A percentile compares a stretch with the other conserved stretches of the same genome.
These are phyloP conservation scores for Microtus agrestis DNA, from an alignment of 2,797 vertebrate genomes.

Conservation along the genomic window DNA sequence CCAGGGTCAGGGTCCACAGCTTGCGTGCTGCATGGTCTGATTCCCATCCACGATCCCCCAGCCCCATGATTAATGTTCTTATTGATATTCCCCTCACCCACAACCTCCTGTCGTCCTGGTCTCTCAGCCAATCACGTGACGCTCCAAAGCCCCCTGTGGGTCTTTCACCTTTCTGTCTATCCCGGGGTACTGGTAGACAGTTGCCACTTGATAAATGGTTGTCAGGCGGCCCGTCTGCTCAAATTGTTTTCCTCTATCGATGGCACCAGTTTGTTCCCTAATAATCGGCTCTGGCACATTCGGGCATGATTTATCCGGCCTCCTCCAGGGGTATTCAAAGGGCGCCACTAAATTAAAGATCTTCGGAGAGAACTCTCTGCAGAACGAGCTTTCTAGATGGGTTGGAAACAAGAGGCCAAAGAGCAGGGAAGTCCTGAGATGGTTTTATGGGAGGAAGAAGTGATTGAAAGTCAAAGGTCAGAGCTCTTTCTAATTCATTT, in stretches of 20 bases:
- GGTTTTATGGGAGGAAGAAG: neutral
- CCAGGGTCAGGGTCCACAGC: neutral
- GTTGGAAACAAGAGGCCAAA: slow-evolving; percentile 42
- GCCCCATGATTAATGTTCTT: neutral
- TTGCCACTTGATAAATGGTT: neutral
- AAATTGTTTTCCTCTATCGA: neutral
- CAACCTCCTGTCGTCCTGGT: neutral
- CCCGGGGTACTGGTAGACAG: neutral
- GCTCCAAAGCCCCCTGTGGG: neutral
- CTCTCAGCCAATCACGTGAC: neutral
- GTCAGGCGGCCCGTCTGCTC: neutral
- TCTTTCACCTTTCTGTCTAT: neutral
- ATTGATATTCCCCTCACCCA: rapidly evolving
- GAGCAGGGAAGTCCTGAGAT: neutral
- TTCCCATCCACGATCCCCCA: neutral
- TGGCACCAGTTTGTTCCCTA: neutral
- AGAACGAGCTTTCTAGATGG: neutral
- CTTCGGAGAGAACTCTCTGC: slow-evolving; percentile 3
- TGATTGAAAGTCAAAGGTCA: slow-evolving; percentile 48
- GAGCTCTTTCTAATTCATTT: slow-evolving; percentile 54
- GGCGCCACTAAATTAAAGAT: neutral
- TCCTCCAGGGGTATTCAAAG: neutral
- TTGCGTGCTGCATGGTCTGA: rapidly evolving
- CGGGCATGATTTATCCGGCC: neutral
- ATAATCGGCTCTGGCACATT: neutral